These are phyloP conservation scores for Oscheius sp. DNA, from an alignment of 1,140 invertebrate genomes.

Conservation along the genomic window DNA sequence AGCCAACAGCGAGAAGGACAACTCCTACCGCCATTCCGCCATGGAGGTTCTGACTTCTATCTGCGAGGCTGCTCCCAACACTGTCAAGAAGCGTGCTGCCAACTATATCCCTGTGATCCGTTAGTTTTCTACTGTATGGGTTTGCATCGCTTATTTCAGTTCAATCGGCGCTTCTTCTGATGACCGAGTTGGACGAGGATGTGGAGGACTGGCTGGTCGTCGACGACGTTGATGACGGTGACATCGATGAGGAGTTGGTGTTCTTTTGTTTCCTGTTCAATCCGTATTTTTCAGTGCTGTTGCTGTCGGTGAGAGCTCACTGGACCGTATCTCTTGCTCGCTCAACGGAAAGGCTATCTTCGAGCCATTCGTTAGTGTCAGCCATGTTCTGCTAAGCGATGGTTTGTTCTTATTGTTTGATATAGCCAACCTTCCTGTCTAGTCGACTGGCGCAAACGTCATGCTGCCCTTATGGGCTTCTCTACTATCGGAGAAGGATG, in stretches of 20 bases:
- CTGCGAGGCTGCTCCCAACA: constrained; percentile 87
- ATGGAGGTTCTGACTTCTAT: constrained; percentile 90
- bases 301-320: constrained; percentile 88
- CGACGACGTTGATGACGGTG: constrained; percentile 72
- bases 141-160: constrained; percentile 64
- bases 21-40: constrained; percentile 83
- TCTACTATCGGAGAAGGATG: constrained; percentile 97
- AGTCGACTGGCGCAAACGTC: constrained; percentile 70
- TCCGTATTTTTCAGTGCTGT: constrained; percentile 74
- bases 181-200: constrained; percentile 95
- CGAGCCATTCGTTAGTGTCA: constrained; percentile 75
- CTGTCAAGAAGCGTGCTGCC: constrained; percentile 81
- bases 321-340: constrained; percentile 91
- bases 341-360: constrained; percentile 91
- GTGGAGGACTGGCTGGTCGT: constrained; percentile 78
- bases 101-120: constrained; percentile 72
- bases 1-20: constrained; percentile 73
- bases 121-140: constrained; percentile 39
- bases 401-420: constrained; percentile 26
- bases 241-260: constrained; percentile 75
- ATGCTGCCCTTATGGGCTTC: constrained; percentile 95
- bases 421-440: constrained; percentile 14
- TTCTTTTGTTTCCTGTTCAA: constrained; percentile 27
- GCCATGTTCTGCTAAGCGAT: constrained; percentile 39
- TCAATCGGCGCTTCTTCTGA: constrained; percentile 83